Base-by-base conservation (phyloP, 2,797 vertebrate genomes). In the Hephaestus fuliginosus region DNA sequence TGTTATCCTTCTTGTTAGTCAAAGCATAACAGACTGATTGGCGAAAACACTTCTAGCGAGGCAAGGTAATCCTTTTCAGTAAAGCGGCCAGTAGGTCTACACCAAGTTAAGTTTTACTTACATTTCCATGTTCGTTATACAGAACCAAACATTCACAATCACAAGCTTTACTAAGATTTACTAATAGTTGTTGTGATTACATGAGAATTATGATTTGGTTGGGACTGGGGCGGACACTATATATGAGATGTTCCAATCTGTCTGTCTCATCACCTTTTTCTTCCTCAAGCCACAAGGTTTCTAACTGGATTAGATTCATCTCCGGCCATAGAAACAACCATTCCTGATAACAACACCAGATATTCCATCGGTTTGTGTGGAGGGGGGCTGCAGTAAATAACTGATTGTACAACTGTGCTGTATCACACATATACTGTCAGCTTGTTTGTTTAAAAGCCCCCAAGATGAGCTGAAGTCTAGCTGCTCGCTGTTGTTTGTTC, bases 391-490 rank as follows among this genome's bases (percentile, higher is more conserved):
- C 49, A 46, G 15, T 9, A n/a, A 13, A 33, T 33, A 58, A 52
- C 20, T 14, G 17, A 14, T 4, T 4, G 11, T 11, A 7, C 15
- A 13, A 3, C 13, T 60, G 20, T 28, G 15, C 4, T 51, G 28
- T 39, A 39, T 36, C 36, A 39, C 36, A 52, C 5, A 28, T 12
- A 49, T n/a, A 43, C 17, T n/a, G n/a, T 39, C 33, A 7, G 22
- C 18, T 41, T 12, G 48, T 73, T 43, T 44, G 10, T 12, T 57
- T 41, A 33, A 33, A 49, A 56, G 25, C 46, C 53, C 0, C 33
- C 20, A 18, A 17, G 36, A 65, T 14, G 14, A 80, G 18, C 60
- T 36, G n/a, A 36, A 57, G 58, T 72, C 22, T 12, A 30, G 69
- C 5, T 43, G 6, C 11, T 68, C 41, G 12, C 22, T 48, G 55